Base-by-base conservation (phyloP, 2,888 invertebrate species). In the Antheraea yamamai region DNA sequence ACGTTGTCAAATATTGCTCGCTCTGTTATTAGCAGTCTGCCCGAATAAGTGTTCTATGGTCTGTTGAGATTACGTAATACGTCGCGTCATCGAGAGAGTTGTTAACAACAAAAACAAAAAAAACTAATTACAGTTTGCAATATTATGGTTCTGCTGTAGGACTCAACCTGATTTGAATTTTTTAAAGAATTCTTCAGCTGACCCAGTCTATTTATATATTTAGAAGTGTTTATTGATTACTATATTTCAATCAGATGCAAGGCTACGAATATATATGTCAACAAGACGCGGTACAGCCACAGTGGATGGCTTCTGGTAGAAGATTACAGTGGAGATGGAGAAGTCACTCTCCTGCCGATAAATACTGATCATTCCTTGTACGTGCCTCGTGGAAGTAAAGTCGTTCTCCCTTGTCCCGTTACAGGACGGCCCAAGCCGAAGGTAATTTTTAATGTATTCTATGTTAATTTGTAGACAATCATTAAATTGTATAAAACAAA, bases 361-460 rank as follows among this genome's bases (percentile, higher is more conserved):
- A 78, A 78, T 0, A 79, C 85, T 20, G 84, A 86, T 75, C 85
- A 73, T 1, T 75, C 89, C 75, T 81, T 92, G 66, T 87, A 84
- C 0, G 94, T 92, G 26, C 84, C 91, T 4, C 85, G 89, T 74
- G 95, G 96, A 18, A 91, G 94, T 70, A 89, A 91, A 72, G 90
- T 95, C 52, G 89, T 92, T 30, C 89, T 97, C 76, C 95, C 96
- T 73, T 97, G 97, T 83, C 95, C 96, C 30, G 95, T 95, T 14
- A 89, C 89, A n/a, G 96, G 96, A 26, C 93, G 93, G 90, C 96
- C 96, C n/a, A 91, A 89, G 78, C 96, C 96, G 75, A 91, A 90
- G 87, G 94, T 96, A 79, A 52, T 2, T 39, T 12, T 16, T 4
- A 14, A 18, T 30, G 26, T 4, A 4, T 16, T 23, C 12, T 12